Evolutionary conservation across 2,888 invertebrate species (phyloP), one percentile per base, ranked within the genome.

Genomic region (Eulithis testata): DNA sequence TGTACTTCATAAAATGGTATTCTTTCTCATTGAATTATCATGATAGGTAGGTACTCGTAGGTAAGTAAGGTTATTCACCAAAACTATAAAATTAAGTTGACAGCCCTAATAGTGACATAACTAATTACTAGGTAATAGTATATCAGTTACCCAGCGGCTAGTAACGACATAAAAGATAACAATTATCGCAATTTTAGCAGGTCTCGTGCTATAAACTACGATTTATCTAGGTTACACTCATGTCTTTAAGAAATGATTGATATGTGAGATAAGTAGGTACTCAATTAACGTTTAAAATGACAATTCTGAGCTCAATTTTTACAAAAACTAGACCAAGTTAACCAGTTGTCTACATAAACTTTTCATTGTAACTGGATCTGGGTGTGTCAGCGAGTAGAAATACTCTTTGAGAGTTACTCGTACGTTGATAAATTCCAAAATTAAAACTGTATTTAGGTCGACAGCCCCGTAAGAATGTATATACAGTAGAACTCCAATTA

Each of bases 391-490:
- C 58, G 45, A 52, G 37, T 58, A 36, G 21, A 59, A 31, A 47
- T 21, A 43, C 49, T 49, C 43, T 40, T 21, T 14, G 12, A 27
- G n/a, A 27, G 37, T 40, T 51, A 31, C 44, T 44, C 27, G 44
- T 44, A 5, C 31, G 56, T 56, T 52, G 57, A 66, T 63, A 56
- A 63, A 66, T 63, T 63, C 63, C 60, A 56, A 65, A 65, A 68
- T 58, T 68, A 65, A 68, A 64, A 59, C 4, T 44, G 31, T 14
- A 59, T 60, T 62, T 62, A 55, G 64, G 68, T 62, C 61, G 65
- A 61, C 49, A 62, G 40, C 58, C 45, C 60, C 9, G 51, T 52
- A 60, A 52, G 31, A 47, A 50, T 53, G 31, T 14, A 53, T 53
- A 8, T n/a, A n/a, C n/a, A n/a, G n/a, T n/a, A n/a, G n/a, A n/a